Evolutionary conservation across 2,113 vertebrate genomes (phyloP).

Genomic region (Potamarius usumacintae): DNA sequence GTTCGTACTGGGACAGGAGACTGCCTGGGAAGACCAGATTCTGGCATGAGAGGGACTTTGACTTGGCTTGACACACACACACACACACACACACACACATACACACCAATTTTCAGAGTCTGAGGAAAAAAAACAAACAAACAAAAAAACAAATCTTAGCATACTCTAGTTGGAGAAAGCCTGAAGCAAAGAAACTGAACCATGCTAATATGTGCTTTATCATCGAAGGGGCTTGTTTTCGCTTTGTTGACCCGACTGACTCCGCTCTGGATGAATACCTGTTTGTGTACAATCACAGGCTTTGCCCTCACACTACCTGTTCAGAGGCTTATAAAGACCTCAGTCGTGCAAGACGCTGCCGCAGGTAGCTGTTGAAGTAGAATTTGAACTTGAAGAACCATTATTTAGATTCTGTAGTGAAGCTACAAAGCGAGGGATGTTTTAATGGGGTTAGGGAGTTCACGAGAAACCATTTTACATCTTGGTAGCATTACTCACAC

Average conservation of each 20-base stretch:
- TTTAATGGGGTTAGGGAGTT: neutral
- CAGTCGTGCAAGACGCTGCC: neutral
- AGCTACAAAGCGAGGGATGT: neutral
- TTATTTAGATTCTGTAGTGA: neutral
- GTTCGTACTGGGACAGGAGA: too few relatives aligned
- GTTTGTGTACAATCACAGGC: slow-evolving; percentile 31
- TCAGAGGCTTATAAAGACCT: slow-evolving; percentile 24
- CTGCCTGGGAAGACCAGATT: too few relatives aligned
- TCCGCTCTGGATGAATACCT: slow-evolving; percentile 16
- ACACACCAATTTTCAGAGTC: neutral
- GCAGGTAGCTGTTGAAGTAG: neutral
- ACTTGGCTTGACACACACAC: too few relatives aligned
- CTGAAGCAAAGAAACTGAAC: slow-evolving; percentile 21
- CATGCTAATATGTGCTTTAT: slow-evolving; percentile 3
- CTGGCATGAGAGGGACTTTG: too few relatives aligned
- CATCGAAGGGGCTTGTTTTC: neutral
- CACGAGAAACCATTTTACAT: neutral
- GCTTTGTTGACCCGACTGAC: slow-evolving; percentile 10
- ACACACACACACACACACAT: too few relatives aligned
- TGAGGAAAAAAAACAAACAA: neutral
- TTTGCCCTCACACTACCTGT: neutral
- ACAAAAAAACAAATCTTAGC: neutral
- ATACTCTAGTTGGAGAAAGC: neutral
- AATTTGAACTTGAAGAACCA: neutral
- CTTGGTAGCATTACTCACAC: neutral